Conservation (phyloP, 2,888 invertebrate genomes). For the Dicyrtoma fusca region DNA sequence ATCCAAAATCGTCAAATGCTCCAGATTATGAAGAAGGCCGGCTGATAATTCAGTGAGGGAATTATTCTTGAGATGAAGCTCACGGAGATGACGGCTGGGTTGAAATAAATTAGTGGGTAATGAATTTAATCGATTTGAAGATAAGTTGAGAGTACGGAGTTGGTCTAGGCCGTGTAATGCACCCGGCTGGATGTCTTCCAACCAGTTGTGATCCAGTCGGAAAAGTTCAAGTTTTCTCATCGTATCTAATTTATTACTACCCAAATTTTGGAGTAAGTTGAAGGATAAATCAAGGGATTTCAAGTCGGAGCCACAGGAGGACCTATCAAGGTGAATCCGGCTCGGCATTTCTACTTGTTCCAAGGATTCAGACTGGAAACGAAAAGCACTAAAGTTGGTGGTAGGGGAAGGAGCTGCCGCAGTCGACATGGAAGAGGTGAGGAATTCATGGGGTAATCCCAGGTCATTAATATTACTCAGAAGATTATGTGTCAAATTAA, state of each 20-base stretch:
- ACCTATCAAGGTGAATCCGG: background rate
- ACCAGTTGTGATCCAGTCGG: conserved; percentile 74
- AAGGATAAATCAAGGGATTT: conserved; percentile 69
- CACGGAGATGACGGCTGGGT: conserved; percentile 70
- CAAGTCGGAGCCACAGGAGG: conserved; percentile 57
- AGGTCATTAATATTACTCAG: conserved; percentile 75
- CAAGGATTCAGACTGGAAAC: no score
- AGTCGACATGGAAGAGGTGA: background rate
- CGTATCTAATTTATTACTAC: conserved; percentile 72
- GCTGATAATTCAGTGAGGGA: conserved; percentile 75
- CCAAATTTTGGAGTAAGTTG: conserved; percentile 73
- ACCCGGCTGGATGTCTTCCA: conserved; percentile 71
- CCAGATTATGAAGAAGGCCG: conserved; percentile 73
- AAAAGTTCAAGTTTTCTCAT: conserved; percentile 72
- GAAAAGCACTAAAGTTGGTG: no score
- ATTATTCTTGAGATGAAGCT: conserved; percentile 77
- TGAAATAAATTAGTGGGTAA: conserved; percentile 77
- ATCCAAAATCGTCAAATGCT: conserved; percentile 71
- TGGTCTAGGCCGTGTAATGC: conserved; percentile 73
- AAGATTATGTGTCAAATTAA: conserved; percentile 77
- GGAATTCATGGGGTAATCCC: conserved; percentile 66
- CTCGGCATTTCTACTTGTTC: background rate
- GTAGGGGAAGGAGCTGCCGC: conserved; percentile 43
- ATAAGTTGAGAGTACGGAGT: conserved; percentile 74
- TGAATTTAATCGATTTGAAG: conserved; percentile 75